Conservation (phyloP, 2,113 vertebrate species). For the Machaerirhynchus nigripectus region DNA sequence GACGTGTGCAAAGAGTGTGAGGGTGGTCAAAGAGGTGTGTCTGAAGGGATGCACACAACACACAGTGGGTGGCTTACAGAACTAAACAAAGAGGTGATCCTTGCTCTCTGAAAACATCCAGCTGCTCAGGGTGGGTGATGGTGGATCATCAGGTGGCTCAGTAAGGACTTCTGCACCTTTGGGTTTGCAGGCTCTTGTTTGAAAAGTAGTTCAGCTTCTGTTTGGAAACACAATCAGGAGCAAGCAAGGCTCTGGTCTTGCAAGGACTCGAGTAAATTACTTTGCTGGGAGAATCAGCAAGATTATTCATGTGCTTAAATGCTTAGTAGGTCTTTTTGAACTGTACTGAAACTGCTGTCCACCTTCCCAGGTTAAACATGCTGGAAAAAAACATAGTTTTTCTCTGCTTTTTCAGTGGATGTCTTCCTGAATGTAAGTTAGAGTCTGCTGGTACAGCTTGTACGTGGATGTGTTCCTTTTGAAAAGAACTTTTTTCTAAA, state of each 20-base stretch:
- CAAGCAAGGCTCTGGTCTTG: background rate
- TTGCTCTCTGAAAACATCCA: rapidly evolving
- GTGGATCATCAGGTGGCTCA: background rate
- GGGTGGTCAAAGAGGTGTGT: rapidly evolving
- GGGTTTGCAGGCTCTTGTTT: background rate
- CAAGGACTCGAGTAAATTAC: background rate
- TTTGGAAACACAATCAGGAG: background rate
- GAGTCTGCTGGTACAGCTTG: background rate
- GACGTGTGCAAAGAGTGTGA: rapidly evolving
- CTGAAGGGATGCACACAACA: rapidly evolving
- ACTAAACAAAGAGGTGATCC: background rate
- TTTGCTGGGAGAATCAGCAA: background rate
- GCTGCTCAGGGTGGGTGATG: rapidly evolving
- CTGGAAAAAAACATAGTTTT: background rate
- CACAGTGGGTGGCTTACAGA: background rate
- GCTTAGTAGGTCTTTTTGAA: background rate
- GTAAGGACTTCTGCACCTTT: background rate
- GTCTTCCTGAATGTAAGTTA: background rate
- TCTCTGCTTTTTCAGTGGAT: background rate
- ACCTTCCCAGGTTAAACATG: background rate
- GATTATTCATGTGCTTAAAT: rapidly evolving
- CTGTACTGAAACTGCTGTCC: background rate
- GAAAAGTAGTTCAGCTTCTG: background rate
- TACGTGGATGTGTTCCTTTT: background rate
- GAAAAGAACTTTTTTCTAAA: background rate